These are phyloP conservation scores for Drosophila bocki DNA, from an alignment of 1,140 invertebrate species.

Conservation along the genomic window DNA sequence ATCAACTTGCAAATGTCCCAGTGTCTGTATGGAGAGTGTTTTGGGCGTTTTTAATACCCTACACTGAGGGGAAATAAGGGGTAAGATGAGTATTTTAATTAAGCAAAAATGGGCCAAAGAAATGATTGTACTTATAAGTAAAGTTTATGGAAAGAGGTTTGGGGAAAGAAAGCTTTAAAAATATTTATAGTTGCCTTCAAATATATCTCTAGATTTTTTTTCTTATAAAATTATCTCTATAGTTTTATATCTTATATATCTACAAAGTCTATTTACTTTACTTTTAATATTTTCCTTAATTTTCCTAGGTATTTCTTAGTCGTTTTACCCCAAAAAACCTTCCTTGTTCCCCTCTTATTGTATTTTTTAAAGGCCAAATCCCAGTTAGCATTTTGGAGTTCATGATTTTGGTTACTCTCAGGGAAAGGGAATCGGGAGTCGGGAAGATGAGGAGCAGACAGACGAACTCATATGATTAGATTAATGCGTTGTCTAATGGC, in stretches of 20 bases:
- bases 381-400: conserved; percentile 65
- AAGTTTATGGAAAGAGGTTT: background rate
- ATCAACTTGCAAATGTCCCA: conserved; percentile 77
- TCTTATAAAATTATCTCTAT: no score
- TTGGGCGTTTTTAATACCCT: background rate
- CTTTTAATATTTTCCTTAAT: background rate
- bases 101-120: background rate
- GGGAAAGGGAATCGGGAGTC: background rate
- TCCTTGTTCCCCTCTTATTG: background rate
- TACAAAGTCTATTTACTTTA: background rate
- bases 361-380: conserved; percentile 2
- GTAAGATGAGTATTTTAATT: background rate
- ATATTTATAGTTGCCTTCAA: background rate
- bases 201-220: no score
- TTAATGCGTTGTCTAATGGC: conserved; percentile 80
- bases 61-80: background rate
- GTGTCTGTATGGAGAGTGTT: background rate
- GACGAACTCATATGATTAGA: conserved; percentile 73
- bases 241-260: background rate
- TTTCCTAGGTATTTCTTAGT: background rate
- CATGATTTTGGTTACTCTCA: conserved; percentile 58
- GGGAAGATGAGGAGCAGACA: conserved; percentile 25
- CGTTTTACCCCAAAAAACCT: no score
- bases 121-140: no score
- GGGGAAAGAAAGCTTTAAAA: no score